Percentiles rank a stretch among this genome's conserved stretches.
Evolutionary conservation across 2,113 vertebrate species (phyloP).

Genomic region (Seriola rivoliana): DNA sequence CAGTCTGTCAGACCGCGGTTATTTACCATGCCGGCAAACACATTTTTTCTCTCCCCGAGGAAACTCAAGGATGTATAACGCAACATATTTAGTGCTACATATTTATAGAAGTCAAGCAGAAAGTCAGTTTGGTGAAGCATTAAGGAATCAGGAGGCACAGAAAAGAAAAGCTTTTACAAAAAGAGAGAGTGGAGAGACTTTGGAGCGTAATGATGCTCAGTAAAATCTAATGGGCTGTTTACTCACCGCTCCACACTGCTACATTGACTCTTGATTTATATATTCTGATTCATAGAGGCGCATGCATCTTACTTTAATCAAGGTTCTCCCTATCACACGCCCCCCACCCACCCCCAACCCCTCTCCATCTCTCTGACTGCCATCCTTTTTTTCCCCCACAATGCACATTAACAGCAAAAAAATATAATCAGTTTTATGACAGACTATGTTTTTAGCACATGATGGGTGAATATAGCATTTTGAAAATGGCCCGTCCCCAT

Average conservation of each 20-base stretch:
- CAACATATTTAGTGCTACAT: conserved; percentile 64
- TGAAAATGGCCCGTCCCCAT: conserved; percentile 72
- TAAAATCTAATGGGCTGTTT: conserved; percentile 82
- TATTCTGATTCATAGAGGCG: conserved; percentile 79
- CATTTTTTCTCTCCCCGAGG: conserved; percentile 50
- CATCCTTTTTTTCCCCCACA: conserved; percentile 65
- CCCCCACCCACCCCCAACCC: conserved; percentile 23
- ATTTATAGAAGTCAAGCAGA: conserved; percentile 69
- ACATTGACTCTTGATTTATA: conserved; percentile 80
- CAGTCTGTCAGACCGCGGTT: conserved; percentile 54
- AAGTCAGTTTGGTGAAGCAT: conserved; percentile 66
- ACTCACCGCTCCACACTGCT: conserved; percentile 68
- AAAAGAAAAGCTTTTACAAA: conserved; percentile 35
- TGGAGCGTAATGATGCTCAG: conserved; percentile 67
- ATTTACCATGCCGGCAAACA: conserved; percentile 58
- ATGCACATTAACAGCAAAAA: conserved; percentile 78
- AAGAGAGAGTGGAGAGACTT: conserved; percentile 33
- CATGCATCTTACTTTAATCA: conserved; percentile 84
- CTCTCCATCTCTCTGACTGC: conserved; percentile 25
- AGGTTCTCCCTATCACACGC: conserved; percentile 65
- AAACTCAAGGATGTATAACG: conserved; percentile 43
- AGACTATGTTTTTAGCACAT: conserved; percentile 83
- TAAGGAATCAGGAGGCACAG: conserved; percentile 22
- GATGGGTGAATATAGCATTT: conserved; percentile 85
- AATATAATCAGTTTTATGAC: conserved; percentile 81